A percentile compares a stretch with the other conserved stretches of the same genome.
Conservation (phyloP, 1,140 invertebrate species). For the Ooceraea biroi region DNA sequence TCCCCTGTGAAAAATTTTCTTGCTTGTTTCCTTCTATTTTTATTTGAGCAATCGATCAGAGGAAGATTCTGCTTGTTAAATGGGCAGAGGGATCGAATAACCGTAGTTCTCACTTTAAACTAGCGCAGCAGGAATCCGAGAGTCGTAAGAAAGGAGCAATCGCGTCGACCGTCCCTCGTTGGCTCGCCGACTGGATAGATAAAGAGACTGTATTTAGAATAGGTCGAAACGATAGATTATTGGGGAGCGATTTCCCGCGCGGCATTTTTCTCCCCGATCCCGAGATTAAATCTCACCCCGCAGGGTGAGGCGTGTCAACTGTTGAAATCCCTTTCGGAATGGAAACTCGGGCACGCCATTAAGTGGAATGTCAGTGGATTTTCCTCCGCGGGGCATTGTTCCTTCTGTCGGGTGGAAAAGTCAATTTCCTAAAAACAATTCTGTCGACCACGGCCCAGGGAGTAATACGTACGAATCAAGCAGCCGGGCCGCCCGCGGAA, state of each 20-base stretch:
- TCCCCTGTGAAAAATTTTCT: too few species aligned
- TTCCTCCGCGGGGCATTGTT: constrained; percentile 64
- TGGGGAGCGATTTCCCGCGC: constrained; percentile 32
- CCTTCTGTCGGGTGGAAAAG: constrained; percentile 74
- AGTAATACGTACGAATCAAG: constrained; percentile 78
- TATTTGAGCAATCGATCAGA: background rate
- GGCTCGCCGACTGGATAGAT: background rate
- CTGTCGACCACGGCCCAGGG: constrained; percentile 70
- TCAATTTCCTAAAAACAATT: constrained; percentile 82
- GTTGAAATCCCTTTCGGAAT: constrained; percentile 59
- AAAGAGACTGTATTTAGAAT: constrained; percentile 39
- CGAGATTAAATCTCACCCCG: constrained; percentile 62
- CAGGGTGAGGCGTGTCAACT: constrained; percentile 67
- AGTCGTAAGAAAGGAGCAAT: background rate
- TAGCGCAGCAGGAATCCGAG: background rate
- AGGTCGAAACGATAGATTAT: constrained; percentile 30
- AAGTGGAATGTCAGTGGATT: constrained; percentile 69
- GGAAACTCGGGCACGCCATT: constrained; percentile 66
- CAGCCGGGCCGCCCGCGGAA: constrained; percentile 65
- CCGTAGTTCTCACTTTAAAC: background rate
- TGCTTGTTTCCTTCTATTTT: too few species aligned
- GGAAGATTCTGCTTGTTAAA: background rate
- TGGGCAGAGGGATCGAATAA: background rate
- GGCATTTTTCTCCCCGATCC: background rate
- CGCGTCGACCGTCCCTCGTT: background rate